Evolutionary conservation across 2,888 invertebrate species (phyloP).

Genomic region (Timema cristinae): DNA sequence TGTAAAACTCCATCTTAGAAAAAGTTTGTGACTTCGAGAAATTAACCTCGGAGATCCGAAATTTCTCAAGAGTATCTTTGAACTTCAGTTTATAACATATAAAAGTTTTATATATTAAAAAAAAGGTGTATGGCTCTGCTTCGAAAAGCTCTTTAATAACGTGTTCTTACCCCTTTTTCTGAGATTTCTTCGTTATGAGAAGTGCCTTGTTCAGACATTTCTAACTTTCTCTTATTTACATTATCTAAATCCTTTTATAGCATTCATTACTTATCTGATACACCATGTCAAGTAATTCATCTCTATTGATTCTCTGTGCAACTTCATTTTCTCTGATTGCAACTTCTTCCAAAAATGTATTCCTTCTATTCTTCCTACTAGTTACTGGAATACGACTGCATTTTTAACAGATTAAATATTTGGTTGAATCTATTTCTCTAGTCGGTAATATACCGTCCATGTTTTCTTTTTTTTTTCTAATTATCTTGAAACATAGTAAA

Average conservation of each 20-base stretch:
- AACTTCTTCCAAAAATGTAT: constrained; percentile 5
- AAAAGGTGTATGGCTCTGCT: not conserved
- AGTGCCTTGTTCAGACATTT: not conserved
- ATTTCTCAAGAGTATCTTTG: not conserved
- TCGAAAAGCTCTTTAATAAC: not conserved
- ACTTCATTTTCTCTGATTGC: not conserved
- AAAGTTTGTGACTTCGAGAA: not conserved
- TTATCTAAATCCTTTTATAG: not conserved
- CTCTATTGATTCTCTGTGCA: not conserved
- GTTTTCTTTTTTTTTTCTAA: no score
- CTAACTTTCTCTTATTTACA: not conserved
- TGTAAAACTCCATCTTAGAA: constrained; percentile 1
- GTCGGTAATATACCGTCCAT: no score
- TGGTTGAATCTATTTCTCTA: no score
- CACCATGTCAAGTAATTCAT: not conserved
- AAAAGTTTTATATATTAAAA: not conserved
- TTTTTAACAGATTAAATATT: no score
- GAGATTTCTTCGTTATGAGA: not conserved
- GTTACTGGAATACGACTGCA: not conserved
- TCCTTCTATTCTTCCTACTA: not conserved
- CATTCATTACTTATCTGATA: not conserved
- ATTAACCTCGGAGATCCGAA: not conserved
- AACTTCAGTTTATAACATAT: not conserved
- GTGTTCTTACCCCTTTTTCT: not conserved
- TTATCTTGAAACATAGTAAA: no score